Conservation (phyloP, 2,888 invertebrate species). For the Heterodera filipjevi region DNA sequence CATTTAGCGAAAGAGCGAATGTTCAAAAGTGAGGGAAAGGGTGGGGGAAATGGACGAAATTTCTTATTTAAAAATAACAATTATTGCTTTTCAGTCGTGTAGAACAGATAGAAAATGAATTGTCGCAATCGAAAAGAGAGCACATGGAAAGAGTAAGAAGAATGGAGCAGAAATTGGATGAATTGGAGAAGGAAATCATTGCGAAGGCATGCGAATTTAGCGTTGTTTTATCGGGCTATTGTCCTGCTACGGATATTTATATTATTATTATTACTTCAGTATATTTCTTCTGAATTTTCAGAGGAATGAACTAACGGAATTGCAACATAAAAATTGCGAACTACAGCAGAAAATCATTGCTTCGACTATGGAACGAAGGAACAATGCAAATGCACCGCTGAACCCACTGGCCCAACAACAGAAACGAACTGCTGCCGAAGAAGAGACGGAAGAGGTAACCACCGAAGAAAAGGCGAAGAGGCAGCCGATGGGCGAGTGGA, state of each 20-base stretch:
- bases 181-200: conserved; percentile 13
- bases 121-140: conserved; percentile 3
- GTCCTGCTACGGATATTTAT: too few relatives aligned
- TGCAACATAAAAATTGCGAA: conserved; percentile 14
- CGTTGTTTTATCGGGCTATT: background rate
- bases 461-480: background rate
- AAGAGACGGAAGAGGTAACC: background rate
- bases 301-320: conserved; percentile 11
- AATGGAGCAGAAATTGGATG: background rate
- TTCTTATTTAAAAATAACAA: background rate
- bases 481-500: too few relatives aligned
- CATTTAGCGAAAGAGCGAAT: conserved; percentile 6
- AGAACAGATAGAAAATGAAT: conserved; percentile 2
- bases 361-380: conserved; percentile 13
- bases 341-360: background rate
- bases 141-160: background rate
- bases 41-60: background rate
- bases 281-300: background rate
- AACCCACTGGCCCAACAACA: conserved; percentile 16
- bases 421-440: background rate
- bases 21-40: conserved; percentile 18
- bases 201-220: background rate
- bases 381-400: background rate
- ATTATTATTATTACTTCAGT: too few relatives aligned
- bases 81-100: conserved; percentile 10